Percentiles rank a stretch among this genome's conserved stretches.
Conservation (phyloP, 2,113 vertebrate species). For the Falco punctatus region DNA sequence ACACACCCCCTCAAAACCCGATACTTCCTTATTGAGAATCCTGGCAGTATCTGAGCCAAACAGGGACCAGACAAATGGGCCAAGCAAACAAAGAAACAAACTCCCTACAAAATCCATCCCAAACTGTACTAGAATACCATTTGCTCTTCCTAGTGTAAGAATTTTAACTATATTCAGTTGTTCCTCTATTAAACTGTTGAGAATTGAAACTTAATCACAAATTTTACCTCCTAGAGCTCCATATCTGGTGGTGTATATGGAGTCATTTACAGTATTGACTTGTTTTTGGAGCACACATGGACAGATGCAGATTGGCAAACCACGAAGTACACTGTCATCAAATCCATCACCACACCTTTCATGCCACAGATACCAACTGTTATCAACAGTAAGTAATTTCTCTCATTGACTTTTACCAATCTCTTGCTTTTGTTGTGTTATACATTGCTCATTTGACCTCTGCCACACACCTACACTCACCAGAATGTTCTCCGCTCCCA, state of each 20-base stretch:
- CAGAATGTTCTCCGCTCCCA: not conserved
- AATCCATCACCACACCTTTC: slow-evolving; percentile 63
- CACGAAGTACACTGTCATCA: slow-evolving; percentile 58
- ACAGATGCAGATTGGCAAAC: slow-evolving; percentile 52
- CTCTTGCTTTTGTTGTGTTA: not conserved
- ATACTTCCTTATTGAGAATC: not conserved
- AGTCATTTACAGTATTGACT: slow-evolving; percentile 46
- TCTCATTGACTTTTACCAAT: not conserved
- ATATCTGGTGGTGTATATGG: slow-evolving; percentile 48
- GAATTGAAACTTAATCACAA: not conserved
- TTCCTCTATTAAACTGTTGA: not conserved
- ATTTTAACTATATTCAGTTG: not conserved
- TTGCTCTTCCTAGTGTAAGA: not conserved
- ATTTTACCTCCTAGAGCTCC: slow-evolving; percentile 57
- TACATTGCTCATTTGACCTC: not conserved
- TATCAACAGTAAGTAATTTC: slow-evolving; percentile 55
- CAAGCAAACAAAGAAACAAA: not conserved
- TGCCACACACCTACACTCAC: not conserved
- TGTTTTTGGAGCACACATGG: slow-evolving; percentile 67
- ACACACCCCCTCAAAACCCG: not conserved
- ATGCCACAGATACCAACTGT: slow-evolving; percentile 51
- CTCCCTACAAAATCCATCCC: not conserved
- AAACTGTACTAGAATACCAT: not conserved
- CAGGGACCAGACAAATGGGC: not conserved
- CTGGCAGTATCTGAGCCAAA: not conserved